Evolutionary conservation across 2,888 invertebrate genomes (phyloP), one percentile per base, ranked within the genome.

Genomic region (Orchesellides sinensis): DNA sequence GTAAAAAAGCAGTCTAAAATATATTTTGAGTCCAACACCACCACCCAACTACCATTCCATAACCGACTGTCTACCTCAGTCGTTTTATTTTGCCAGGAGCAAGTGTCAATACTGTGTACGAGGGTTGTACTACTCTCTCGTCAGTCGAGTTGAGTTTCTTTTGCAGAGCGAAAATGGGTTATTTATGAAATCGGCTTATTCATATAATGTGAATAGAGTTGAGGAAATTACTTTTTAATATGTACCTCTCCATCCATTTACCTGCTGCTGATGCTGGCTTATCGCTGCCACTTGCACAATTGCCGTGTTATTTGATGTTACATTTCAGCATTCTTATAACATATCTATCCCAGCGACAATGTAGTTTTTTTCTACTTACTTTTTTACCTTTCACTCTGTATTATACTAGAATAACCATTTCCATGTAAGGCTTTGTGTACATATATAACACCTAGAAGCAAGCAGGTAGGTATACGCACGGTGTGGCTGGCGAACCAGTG

Each of bases 131-230:
- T n/a, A 49, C 56, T 61, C 59, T 27, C 23, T 19, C 56, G 6
- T 40, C 56, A 40, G 56, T 21, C n/a, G n/a, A 52, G 32, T 66
- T 21, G 19, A 6, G 25, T 32, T 69, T 32, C 25, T 52, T 17
- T 32, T 21, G 21, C 25, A 25, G 70, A 14, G 14, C 25, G 35
- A 8, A 73, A 61, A 80, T 73, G 72, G 80, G 66, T 73, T 80
- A 80, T 80, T 80, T 73, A 73, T 73, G 72, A 72, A 80, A 80
- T 80, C 80, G 54, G 80, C 80, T 80, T 80, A 72, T 47, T 54
- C 25, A 25, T 68, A 14, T 68, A 66, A 66, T 63, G 47, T 80
- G 80, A 80, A 80, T 73, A 47, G 80, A 66, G 45, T 72, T n/a
- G 49, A 17, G 80, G 66, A 80, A 80, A 80, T 80, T 80, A 80